These are phyloP conservation scores for Pogona vitticeps DNA, from an alignment of 2,113 vertebrate species.

Conservation along the genomic window DNA sequence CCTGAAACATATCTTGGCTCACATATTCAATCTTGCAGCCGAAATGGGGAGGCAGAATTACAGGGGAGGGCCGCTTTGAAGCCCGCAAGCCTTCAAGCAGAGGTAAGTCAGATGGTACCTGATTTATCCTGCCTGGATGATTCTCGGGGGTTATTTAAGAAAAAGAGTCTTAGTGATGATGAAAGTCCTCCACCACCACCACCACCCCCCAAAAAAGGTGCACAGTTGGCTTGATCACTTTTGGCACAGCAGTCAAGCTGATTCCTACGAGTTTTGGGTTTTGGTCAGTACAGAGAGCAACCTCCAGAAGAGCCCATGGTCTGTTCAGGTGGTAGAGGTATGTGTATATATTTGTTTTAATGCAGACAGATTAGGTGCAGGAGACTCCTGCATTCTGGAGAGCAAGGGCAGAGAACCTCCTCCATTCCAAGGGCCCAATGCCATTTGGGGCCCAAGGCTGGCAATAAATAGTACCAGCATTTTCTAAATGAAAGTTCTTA, in stretches of 20 bases:
- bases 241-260: background rate
- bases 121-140: slow-evolving; percentile 60
- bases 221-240: no score
- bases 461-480: no score
- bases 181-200: slow-evolving; percentile 39
- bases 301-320: background rate
- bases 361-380: no score
- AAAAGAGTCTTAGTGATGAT: slow-evolving; percentile 66
- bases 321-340: no score
- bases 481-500: no score
- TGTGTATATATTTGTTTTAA: no score
- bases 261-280: background rate
- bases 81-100: slow-evolving; percentile 61
- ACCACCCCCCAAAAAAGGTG: background rate
- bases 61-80: background rate
- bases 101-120: slow-evolving; percentile 60
- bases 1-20: slow-evolving; percentile 69
- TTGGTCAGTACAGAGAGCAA: background rate
- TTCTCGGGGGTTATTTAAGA: slow-evolving; percentile 59
- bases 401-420: no score
- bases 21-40: slow-evolving; percentile 67
- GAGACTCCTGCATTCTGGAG: no score
- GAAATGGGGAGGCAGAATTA: slow-evolving; percentile 24
- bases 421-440: no score
- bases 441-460: no score